phyloP scores from a whole-genome alignment of 2,888 invertebrate species.

The Reticulitermes lucifugus region DNA sequence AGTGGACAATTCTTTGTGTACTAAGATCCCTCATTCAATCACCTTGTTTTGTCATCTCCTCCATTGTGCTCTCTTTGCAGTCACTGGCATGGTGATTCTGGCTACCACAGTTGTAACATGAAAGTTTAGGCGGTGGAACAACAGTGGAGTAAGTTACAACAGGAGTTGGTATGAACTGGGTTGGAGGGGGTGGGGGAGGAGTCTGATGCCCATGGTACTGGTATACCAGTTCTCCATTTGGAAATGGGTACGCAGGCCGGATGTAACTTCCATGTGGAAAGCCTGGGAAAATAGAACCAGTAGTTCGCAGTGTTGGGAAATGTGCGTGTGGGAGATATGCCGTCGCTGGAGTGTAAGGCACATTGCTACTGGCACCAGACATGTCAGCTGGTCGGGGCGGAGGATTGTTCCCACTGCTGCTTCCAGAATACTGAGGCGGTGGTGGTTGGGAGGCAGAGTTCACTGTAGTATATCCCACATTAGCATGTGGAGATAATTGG shows the following conservation, averaged over 20 bases:
- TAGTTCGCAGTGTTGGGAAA: conserved; percentile 61
- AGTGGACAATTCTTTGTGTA: background rate
- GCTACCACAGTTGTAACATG: conserved; percentile 94
- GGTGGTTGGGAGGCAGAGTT: conserved; percentile 44
- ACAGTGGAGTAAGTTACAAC: conserved; percentile 63
- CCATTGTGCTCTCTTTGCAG: conserved; percentile 92
- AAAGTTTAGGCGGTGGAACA: conserved; percentile 73
- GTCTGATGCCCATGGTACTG: conserved; percentile 56
- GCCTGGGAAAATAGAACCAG: conserved; percentile 54
- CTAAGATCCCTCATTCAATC: conserved; percentile 25
- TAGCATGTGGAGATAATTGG: conserved; percentile 22
- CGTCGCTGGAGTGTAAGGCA: conserved; percentile 58
- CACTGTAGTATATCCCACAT: conserved; percentile 29
- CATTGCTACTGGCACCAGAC: conserved; percentile 46
- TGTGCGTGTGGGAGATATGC: conserved; percentile 60
- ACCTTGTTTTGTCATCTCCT: conserved; percentile 80
- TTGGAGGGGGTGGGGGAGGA: conserved; percentile 59
- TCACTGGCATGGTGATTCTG: conserved; percentile 85
- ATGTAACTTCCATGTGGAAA: conserved; percentile 56
- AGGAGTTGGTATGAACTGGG: conserved; percentile 60
- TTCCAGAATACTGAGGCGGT: conserved; percentile 44
- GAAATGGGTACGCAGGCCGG: conserved; percentile 58
- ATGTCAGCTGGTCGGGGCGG: conserved; percentile 45
- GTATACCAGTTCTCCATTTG: conserved; percentile 55
- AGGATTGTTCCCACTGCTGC: conserved; percentile 43